phyloP scores from a whole-genome alignment of 2,797 vertebrate genomes.

The Acanthis flammea region DNA sequence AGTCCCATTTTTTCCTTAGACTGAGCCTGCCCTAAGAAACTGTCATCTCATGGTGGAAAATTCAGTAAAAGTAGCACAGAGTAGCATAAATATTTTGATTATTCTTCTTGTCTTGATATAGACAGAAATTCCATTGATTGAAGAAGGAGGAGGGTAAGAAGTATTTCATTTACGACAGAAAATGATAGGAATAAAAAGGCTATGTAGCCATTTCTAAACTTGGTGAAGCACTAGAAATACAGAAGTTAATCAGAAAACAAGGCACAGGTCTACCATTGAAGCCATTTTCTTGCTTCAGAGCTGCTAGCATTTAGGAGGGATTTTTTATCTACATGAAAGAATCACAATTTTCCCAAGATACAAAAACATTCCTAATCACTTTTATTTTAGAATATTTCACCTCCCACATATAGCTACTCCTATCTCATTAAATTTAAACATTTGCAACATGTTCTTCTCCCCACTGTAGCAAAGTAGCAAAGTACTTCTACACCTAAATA shows the following conservation, averaged over 20 bases:
- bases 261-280: background rate
- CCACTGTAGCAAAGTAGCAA: background rate
- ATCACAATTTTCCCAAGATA: background rate
- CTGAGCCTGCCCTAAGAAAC: background rate
- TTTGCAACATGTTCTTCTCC: background rate
- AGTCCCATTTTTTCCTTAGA: background rate
- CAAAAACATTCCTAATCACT: background rate
- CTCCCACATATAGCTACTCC: background rate
- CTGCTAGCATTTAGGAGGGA: background rate
- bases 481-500: background rate
- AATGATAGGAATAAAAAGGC: background rate
- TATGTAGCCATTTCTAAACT: background rate
- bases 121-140: background rate
- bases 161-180: background rate
- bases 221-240: background rate
- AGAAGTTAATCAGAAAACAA: background rate
- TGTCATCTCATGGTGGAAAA: background rate
- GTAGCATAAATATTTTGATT: background rate
- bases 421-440: background rate
- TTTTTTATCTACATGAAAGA: background rate
- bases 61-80: background rate
- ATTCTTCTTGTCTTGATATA: background rate
- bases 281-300: background rate
- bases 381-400: slow-evolving; percentile 34
- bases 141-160: background rate